Percentiles rank a stretch among this genome's conserved stretches.
These are phyloP conservation scores for Catotricha subobsoleta DNA, from an alignment of 2,888 invertebrate species.

Conservation along the genomic window DNA sequence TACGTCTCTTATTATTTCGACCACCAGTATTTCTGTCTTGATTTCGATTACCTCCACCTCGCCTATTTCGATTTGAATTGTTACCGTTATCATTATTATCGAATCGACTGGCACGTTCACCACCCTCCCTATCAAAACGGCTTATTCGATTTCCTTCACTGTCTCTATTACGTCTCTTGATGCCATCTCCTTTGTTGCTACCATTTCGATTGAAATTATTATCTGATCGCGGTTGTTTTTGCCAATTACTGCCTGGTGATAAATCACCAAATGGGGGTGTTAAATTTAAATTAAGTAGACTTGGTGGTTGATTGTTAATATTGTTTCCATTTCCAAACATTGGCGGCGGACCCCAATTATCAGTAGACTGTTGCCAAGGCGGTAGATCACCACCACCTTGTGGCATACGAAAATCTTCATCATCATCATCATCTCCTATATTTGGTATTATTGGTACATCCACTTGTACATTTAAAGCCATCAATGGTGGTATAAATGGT, in stretches of 20 bases:
- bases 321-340: not conserved
- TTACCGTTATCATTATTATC: not conserved
- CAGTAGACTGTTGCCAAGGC: slow-evolving; percentile 3
- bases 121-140: slow-evolving; percentile 4
- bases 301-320: slow-evolving; percentile 5
- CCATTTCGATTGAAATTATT: not conserved
- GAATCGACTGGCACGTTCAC: slow-evolving; percentile 5
- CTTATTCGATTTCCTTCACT: slow-evolving; percentile 6
- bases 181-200: not conserved
- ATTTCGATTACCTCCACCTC: not conserved
- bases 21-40: not conserved
- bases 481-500: slow-evolving; percentile 21
- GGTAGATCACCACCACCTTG: not conserved
- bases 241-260: slow-evolving; percentile 1
- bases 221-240: not conserved
- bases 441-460: no score
- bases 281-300: slow-evolving; percentile 7
- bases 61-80: not conserved
- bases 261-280: slow-evolving; percentile 1
- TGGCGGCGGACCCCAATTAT: not conserved
- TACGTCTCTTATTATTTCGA: not conserved
- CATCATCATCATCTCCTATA: not conserved
- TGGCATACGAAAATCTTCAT: not conserved
- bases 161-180: slow-evolving; percentile 3
- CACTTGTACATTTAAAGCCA: slow-evolving; percentile 20